phyloP scores from a whole-genome alignment of 2,113 vertebrate genomes.

The Pygoscelis adeliae region DNA sequence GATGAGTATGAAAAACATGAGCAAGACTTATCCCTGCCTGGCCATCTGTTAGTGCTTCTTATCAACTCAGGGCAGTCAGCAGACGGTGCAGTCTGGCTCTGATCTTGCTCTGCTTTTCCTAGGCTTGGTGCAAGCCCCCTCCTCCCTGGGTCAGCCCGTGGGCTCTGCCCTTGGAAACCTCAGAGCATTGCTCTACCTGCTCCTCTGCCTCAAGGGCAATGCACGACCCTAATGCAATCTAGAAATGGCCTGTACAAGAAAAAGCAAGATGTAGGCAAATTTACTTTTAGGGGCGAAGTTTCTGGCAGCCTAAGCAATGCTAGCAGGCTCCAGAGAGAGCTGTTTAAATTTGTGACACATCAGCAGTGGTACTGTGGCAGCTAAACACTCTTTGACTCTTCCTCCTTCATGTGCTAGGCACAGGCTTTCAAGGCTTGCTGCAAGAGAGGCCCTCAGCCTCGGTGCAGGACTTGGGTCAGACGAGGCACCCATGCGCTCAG shows the following conservation, averaged over 20 bases:
- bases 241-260: not conserved
- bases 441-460: not conserved
- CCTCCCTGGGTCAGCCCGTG: not conserved
- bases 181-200: not conserved
- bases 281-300: not conserved
- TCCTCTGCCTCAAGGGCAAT: not conserved
- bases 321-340: not conserved
- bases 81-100: rapidly evolving
- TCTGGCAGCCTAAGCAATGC: not conserved
- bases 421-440: not conserved
- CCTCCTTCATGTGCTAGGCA: not conserved
- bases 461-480: not conserved
- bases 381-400: not conserved
- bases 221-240: not conserved
- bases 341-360: not conserved
- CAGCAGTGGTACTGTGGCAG: not conserved
- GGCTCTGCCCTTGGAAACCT: not conserved
- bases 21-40: not conserved
- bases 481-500: rapidly evolving
- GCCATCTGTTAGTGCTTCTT: no score
- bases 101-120: not conserved
- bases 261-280: not conserved
- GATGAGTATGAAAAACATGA: not conserved
- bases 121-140: not conserved
- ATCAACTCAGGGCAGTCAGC: rapidly evolving